Evolutionary conservation across 1,140 invertebrate species (phyloP).

Genomic region (Drosophila sproati): DNA sequence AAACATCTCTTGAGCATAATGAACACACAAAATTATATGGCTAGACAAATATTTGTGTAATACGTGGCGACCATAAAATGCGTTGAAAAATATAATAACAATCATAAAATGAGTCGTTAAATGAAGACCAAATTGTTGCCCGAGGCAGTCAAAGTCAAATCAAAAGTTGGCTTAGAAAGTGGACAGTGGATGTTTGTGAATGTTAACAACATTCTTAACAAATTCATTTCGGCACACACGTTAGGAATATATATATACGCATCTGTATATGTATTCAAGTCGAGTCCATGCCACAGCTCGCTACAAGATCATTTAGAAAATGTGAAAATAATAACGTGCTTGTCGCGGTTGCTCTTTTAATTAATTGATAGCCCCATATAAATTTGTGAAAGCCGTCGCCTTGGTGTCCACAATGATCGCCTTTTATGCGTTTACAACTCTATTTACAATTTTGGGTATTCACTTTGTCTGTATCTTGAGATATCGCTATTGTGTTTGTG

Average conservation of each 20-base stretch:
- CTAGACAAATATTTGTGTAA: conserved; percentile 14
- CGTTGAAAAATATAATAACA: conserved; percentile 38
- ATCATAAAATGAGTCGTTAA: conserved; percentile 65
- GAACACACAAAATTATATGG: neutral
- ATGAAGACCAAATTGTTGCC: conserved; percentile 35
- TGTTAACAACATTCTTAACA: conserved; percentile 76
- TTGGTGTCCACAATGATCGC: conserved; percentile 61
- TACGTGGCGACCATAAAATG: conserved; percentile 17
- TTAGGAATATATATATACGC: conserved; percentile 16
- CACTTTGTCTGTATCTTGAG: conserved; percentile 36
- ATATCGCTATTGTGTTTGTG: conserved; percentile 72
- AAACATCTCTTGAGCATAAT: neutral
- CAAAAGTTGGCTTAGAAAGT: conserved; percentile 60
- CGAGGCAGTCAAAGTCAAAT: conserved; percentile 17
- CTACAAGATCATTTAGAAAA: conserved; percentile 41
- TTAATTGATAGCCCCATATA: conserved; percentile 76
- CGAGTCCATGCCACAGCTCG: too few species aligned
- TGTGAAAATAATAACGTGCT: conserved; percentile 57
- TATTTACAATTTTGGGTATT: conserved; percentile 71
- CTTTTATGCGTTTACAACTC: conserved; percentile 79
- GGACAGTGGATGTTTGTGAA: conserved; percentile 45
- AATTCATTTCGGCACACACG: conserved; percentile 62
- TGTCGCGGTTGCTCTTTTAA: conserved; percentile 47
- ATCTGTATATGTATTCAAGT: conserved; percentile 4
- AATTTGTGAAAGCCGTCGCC: conserved; percentile 79